Conservation (phyloP, 2,888 invertebrate species). For the Hetaerina titia region DNA sequence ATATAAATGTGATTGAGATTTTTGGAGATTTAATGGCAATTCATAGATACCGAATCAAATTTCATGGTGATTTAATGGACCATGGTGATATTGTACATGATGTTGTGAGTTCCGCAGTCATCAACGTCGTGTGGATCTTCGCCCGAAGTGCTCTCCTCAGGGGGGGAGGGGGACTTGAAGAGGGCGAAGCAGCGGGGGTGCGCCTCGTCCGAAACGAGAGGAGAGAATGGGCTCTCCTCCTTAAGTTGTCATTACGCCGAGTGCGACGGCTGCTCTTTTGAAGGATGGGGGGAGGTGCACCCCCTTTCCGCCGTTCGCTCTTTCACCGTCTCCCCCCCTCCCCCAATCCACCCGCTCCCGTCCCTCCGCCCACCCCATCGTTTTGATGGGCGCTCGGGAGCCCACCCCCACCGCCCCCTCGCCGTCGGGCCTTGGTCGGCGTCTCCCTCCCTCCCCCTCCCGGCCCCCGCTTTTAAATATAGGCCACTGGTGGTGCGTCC, state of each 20-base stretch:
- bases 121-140: not conserved
- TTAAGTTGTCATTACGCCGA: conserved; percentile 4
- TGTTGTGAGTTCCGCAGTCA: not conserved
- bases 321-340: not conserved
- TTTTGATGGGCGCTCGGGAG: not conserved
- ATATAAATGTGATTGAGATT: too few relatives aligned
- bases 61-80: too few relatives aligned
- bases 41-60: too few relatives aligned
- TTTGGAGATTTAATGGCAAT: too few relatives aligned
- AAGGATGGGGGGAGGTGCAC: not conserved
- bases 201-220: not conserved
- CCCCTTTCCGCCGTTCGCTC: not conserved
- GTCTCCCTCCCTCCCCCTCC: not conserved
- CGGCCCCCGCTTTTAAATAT: conserved; percentile 39
- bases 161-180: not conserved
- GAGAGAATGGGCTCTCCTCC: not conserved
- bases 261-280: not conserved
- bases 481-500: conserved; percentile 49
- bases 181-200: not conserved
- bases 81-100: too few relatives aligned
- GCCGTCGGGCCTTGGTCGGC: not conserved
- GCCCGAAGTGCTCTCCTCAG: not conserved
- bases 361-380: not conserved
- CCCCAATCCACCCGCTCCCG: not conserved
- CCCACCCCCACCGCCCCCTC: not conserved